Conservation (phyloP, 2,888 invertebrate species). For the Trisateles emortualis region DNA sequence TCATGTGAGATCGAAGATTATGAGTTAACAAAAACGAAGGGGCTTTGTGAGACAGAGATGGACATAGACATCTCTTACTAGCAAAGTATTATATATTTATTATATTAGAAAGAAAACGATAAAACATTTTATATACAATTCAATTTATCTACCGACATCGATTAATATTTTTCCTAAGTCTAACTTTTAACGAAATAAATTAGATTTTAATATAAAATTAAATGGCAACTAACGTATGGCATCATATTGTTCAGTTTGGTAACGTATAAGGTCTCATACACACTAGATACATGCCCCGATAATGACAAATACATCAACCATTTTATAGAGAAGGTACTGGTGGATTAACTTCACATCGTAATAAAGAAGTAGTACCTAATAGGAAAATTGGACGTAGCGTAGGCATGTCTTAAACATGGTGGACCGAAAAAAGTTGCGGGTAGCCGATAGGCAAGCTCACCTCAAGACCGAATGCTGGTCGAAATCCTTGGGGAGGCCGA, state of each 20-base stretch:
- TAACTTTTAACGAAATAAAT: conserved; percentile 40
- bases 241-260: conserved; percentile 43
- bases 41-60: conserved; percentile 14
- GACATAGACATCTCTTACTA: conserved; percentile 9
- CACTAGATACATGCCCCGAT: conserved; percentile 3
- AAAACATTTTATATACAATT: conserved; percentile 14
- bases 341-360: no score
- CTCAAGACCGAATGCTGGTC: no score
- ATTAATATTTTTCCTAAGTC: conserved; percentile 35
- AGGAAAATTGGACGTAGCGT: no score
- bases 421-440: no score
- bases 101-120: neutral
- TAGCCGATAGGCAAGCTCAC: no score
- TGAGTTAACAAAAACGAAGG: conserved; percentile 6
- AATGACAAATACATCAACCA: neutral
- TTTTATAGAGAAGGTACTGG: no score
- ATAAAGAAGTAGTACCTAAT: no score
- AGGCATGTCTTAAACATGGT: no score
- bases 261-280: conserved; percentile 19
- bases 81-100: conserved; percentile 9
- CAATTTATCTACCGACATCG: conserved; percentile 32
- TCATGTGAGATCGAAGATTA: conserved; percentile 16
- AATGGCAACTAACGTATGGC: conserved; percentile 28
- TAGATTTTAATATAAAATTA: conserved; percentile 27
- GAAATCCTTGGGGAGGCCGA: no score